A percentile compares a stretch with the other conserved stretches of the same genome.
These are phyloP conservation scores for Campylorhamphus procurvoides DNA, from an alignment of 2,113 vertebrate genomes.

Conservation along the genomic window DNA sequence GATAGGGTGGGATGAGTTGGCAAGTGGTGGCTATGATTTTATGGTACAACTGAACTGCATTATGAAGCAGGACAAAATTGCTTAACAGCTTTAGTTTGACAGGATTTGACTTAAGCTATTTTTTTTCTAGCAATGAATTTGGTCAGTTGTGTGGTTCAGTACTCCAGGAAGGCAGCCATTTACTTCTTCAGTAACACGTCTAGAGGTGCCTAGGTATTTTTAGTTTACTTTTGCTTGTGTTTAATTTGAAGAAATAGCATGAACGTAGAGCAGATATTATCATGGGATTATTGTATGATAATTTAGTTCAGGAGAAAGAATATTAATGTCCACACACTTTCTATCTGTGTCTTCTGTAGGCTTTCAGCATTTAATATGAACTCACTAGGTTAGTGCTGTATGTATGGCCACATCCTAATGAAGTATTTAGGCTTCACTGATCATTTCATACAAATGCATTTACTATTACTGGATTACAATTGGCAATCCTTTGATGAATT, in stretches of 20 bases:
- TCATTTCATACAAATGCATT: not conserved
- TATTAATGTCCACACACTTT: not conserved
- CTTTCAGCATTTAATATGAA: not conserved
- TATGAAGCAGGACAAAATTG: conserved; percentile 8
- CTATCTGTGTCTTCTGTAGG: not conserved
- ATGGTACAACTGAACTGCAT: conserved; percentile 21
- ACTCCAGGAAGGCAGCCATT: not conserved
- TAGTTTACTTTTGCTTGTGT: not conserved
- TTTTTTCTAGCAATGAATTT: conserved; percentile 29
- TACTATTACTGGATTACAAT: not conserved
- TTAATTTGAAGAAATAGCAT: not conserved
- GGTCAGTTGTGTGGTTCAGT: not conserved
- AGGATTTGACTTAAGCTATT: conserved; percentile 25
- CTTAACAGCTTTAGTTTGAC: conserved; percentile 40
- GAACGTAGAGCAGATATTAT: not conserved
- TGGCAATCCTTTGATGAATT: not conserved
- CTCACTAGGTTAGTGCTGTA: not conserved
- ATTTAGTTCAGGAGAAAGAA: not conserved
- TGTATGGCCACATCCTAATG: not conserved
- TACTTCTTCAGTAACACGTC: not conserved
- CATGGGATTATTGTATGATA: not conserved
- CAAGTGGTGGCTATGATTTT: conserved; percentile 37
- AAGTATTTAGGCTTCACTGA: not conserved
- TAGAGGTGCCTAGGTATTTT: not conserved
- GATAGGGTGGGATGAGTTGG: conserved; percentile 46